Evolutionary conservation across 1,140 invertebrate genomes (phyloP).

Genomic region (Drosophila murphyi): DNA sequence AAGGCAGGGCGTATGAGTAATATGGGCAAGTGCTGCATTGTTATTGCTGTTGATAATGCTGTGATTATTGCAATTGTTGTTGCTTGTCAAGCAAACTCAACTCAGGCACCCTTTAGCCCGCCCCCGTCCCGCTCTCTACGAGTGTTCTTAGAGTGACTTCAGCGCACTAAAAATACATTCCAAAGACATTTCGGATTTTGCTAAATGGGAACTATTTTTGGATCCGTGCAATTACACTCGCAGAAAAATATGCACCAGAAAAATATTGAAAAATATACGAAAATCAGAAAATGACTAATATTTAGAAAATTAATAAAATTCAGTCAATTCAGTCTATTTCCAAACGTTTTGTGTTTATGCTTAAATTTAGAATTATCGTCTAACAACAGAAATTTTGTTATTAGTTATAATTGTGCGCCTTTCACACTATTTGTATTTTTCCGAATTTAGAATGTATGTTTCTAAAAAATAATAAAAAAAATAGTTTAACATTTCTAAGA

Average conservation of each 20-base stretch:
- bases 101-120: neutral
- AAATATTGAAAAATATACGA: no score
- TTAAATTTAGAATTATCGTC: no score
- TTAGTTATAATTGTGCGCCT: no score
- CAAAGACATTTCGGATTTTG: constrained; percentile 46
- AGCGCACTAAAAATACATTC: constrained; percentile 70
- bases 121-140: neutral
- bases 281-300: no score
- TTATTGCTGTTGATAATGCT: constrained; percentile 38
- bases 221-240: neutral
- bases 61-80: constrained; percentile 35
- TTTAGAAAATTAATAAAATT: no score
- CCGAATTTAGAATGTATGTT: no score
- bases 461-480: no score
- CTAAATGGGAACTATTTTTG: constrained; percentile 55
- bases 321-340: no score
- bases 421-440: no score
- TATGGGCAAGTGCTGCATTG: constrained; percentile 56
- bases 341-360: no score
- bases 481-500: no score
- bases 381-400: no score
- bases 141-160: constrained; percentile 60
- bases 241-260: neutral
- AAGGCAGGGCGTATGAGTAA: constrained; percentile 79
- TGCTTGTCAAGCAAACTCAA: constrained; percentile 8